These are phyloP conservation scores for Drosophila parvula DNA, from an alignment of 1,140 invertebrate species.

Conservation along the genomic window DNA sequence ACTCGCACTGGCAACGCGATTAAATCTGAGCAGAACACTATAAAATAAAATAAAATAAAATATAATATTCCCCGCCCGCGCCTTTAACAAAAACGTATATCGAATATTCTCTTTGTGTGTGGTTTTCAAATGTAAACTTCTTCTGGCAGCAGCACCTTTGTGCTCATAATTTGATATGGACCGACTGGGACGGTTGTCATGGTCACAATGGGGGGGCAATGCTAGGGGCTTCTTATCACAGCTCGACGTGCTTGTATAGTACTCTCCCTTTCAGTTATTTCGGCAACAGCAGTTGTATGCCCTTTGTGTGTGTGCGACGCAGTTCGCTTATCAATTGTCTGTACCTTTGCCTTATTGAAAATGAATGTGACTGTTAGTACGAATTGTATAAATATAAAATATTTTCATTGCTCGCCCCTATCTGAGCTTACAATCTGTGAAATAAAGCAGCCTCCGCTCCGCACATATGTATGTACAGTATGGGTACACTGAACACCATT, in stretches of 20 bases:
- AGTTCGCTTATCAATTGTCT: constrained; percentile 64
- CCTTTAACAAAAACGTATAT: constrained; percentile 27
- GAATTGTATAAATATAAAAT: constrained; percentile 43
- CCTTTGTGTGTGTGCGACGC: constrained; percentile 30
- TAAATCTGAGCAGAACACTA: constrained; percentile 20
- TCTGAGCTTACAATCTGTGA: constrained; percentile 60
- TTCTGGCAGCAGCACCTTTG: constrained; percentile 32
- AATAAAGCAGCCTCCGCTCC: constrained; percentile 35
- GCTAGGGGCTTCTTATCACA: constrained; percentile 34
- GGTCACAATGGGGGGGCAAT: background rate
- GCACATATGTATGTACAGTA: background rate
- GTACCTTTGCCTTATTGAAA: constrained; percentile 53
- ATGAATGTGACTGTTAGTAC: constrained; percentile 13
- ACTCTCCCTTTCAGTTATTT: constrained; percentile 22
- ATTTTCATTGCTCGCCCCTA: constrained; percentile 36
- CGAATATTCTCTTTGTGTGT: constrained; percentile 45
- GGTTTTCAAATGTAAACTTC: constrained; percentile 23
- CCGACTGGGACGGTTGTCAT: constrained; percentile 21
- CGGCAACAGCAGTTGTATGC: constrained; percentile 8
- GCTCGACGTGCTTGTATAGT: constrained; percentile 9
- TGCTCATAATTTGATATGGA: constrained; percentile 30
- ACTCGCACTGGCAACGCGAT: constrained; percentile 36
- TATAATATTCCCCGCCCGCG: constrained; percentile 25
- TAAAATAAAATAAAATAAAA: background rate
- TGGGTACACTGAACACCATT: constrained; percentile 16